Conservation (phyloP, 2,797 vertebrate species). For the Gila robusta region DNA sequence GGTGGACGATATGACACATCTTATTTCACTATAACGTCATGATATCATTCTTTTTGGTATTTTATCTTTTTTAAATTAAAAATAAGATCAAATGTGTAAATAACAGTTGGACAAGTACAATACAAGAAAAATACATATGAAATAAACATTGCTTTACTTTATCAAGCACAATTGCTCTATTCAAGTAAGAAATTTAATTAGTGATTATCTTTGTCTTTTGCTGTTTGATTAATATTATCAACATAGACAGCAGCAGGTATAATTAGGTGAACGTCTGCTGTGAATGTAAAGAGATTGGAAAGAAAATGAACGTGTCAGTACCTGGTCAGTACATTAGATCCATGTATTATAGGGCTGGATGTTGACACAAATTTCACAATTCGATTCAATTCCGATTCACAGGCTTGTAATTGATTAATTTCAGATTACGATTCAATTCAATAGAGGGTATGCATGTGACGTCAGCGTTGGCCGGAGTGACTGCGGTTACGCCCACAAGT, state of each 20-base stretch:
- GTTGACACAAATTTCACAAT: neutral
- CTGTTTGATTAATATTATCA: neutral
- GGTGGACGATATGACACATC: neutral
- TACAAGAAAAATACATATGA: no score
- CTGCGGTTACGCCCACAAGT: no score
- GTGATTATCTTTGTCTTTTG: neutral
- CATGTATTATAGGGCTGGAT: neutral
- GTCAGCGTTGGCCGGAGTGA: no score
- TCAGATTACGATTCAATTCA: neutral
- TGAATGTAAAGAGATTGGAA: no score
- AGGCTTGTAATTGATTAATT: neutral
- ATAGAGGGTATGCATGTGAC: no score
- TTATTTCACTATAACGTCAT: neutral
- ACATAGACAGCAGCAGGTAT: neutral
- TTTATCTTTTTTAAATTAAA: no score
- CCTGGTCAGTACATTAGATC: neutral
- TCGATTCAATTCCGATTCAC: neutral
- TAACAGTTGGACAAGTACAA: no score
- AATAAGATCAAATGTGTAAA: no score
- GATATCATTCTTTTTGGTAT: neutral
- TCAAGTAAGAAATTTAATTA: no score
- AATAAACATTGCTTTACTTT: no score
- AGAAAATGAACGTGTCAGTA: no score
- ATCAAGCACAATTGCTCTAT: no score
- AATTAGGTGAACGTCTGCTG: neutral